Base-by-base conservation (phyloP, 1,140 invertebrate species). In the Aradophagus sp. region DNA sequence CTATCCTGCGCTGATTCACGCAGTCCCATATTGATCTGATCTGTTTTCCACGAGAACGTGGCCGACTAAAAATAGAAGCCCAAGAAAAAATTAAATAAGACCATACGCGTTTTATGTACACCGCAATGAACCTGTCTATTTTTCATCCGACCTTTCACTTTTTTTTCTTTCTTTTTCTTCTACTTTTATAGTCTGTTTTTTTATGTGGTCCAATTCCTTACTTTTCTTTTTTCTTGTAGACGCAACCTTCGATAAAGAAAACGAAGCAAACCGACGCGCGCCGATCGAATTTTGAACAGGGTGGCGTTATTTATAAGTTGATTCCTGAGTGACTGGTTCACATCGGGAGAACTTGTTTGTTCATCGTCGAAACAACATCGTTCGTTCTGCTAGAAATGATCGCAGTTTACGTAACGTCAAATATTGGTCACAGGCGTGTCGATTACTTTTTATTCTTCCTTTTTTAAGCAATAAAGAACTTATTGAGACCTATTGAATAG, bases 241-340 rank as follows among this genome's bases (percentile, higher is more conserved):
- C n/a, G n/a, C n/a, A 16, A 31, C 35, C 16, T 31, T 39, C 42
- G 34, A 1, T 17, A 31, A 38, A 4, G 11, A 5, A 14, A 39
- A 35, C 17, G 6, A 19, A 11, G 26, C 26, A 38, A 59, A 7
- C n/a, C n/a, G n/a, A n/a, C n/a, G 12, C 31, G 11, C 15, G 13
- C 20, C 19, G 41, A n/a, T 35, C 14, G 34, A 66, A 58, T 66
- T 66, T 66, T 44, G 42, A 66, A 48, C 53, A 66, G 62, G 62
- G 52, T 52, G 58, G 29, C n/a, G n/a, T n/a, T 66, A 48, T 73
- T 77, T 75, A 72, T 79, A 79, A 76, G 67, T 76, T 78, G 78
- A 80, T 82, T 83, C 80, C 78, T 83, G 79, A 83, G 81, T 82
- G 76, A 76, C 75, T 74, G n/a, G 74, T 80, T 80, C 69, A 81